phyloP scores from a whole-genome alignment of 2,113 vertebrate genomes.

The Petroica traversi region DNA sequence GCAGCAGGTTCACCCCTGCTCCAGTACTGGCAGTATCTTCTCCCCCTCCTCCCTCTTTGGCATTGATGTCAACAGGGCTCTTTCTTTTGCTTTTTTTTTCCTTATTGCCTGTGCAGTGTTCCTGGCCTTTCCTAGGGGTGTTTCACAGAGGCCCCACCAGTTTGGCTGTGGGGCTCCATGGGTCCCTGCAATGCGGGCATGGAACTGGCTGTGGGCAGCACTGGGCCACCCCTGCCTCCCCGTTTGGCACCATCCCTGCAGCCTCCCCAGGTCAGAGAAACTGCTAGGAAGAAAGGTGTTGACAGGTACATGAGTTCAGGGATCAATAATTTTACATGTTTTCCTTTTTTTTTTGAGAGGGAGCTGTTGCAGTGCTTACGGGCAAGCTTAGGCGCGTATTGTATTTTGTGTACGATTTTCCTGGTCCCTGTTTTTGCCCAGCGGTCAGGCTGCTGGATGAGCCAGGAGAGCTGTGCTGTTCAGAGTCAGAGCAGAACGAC shows the following conservation, averaged over 20 bases:
- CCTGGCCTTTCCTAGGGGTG: neutral
- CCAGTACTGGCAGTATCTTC: accelerated
- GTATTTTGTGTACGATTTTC: neutral
- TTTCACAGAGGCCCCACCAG: neutral
- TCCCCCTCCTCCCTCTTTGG: neutral
- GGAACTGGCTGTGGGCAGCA: neutral
- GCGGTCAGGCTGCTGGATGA: neutral
- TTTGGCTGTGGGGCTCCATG: accelerated
- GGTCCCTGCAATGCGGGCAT: no score
- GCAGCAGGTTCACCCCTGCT: neutral
- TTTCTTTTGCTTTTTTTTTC: neutral
- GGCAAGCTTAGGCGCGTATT: neutral
- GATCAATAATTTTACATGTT: neutral
- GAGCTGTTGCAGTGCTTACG: neutral
- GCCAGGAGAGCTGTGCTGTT: neutral
- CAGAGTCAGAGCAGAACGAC: neutral
- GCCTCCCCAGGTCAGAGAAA: neutral
- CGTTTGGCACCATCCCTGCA: neutral
- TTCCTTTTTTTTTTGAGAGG: neutral
- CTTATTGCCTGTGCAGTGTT: neutral
- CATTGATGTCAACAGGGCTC: accelerated
- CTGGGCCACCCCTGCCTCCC: neutral
- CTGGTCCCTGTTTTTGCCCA: neutral
- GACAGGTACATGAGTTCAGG: neutral
- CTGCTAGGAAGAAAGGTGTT: neutral